Evolutionary conservation across 2,888 invertebrate species (phyloP).

Genomic region (Ceriagrion tenellum): DNA sequence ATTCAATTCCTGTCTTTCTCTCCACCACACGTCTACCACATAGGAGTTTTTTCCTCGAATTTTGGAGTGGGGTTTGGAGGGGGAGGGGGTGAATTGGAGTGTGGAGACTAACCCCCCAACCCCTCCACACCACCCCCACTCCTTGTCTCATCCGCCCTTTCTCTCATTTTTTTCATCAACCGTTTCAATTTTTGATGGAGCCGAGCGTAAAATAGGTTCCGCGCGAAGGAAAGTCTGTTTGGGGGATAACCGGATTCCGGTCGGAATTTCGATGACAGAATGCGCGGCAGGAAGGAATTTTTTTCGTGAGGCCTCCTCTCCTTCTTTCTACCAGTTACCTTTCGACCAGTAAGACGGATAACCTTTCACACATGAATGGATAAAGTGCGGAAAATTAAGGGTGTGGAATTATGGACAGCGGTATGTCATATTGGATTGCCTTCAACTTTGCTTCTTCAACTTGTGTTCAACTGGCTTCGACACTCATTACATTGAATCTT

Average conservation of each 20-base stretch:
- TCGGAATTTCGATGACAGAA: neutral
- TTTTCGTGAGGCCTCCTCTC: neutral
- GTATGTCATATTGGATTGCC: too few relatives aligned
- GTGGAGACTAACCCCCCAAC: neutral
- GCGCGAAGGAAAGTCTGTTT: neutral
- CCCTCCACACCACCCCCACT: neutral
- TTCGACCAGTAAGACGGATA: neutral
- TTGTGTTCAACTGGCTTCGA: too few relatives aligned
- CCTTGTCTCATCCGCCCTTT: too few relatives aligned
- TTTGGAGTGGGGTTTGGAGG: neutral
- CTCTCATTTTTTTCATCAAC: neutral
- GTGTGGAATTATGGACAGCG: too few relatives aligned
- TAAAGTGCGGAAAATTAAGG: neutral
- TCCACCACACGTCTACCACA: neutral
- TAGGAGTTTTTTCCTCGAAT: neutral
- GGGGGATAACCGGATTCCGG: neutral
- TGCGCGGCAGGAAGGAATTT: neutral
- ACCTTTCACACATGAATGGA: neutral
- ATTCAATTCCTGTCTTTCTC: conserved; percentile 16
- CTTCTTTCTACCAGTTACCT: neutral
- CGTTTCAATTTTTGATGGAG: conserved; percentile 25
- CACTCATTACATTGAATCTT: too few relatives aligned
- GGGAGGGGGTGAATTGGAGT: neutral
- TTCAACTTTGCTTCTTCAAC: too few relatives aligned
- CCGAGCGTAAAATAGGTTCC: conserved; percentile 8